phyloP scores from a whole-genome alignment of 2,888 invertebrate species.

The Spodoptera littoralis region DNA sequence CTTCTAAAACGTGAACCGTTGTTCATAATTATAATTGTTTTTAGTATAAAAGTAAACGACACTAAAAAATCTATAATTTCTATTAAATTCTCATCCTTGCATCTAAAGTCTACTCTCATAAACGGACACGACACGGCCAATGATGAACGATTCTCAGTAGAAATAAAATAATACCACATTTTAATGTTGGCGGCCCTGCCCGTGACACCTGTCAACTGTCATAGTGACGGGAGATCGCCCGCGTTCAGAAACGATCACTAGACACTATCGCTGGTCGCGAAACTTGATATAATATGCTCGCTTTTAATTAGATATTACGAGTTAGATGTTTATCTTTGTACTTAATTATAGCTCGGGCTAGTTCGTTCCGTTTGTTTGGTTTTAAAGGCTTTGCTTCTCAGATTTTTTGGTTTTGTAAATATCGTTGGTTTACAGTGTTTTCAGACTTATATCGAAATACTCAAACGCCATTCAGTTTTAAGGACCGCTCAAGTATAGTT shows the following conservation, averaged over 20 bases:
- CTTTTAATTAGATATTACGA: slow-evolving; percentile 72
- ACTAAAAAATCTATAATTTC: too few species aligned
- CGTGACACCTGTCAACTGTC: slow-evolving; percentile 87
- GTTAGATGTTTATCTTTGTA: slow-evolving; percentile 58
- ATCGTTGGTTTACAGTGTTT: not conserved
- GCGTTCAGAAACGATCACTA: slow-evolving; percentile 77
- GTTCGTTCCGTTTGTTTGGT: slow-evolving; percentile 31
- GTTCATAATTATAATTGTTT: too few species aligned
- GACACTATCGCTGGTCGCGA: slow-evolving; percentile 77
- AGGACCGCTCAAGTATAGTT: too few species aligned
- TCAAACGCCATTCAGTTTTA: too few species aligned
- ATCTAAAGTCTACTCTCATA: slow-evolving; percentile 39
- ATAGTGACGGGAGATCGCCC: slow-evolving; percentile 81
- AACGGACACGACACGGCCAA: slow-evolving; percentile 50
- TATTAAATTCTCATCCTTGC: slow-evolving; percentile 17
- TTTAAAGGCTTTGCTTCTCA: slow-evolving; percentile 8
- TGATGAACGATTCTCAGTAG: slow-evolving; percentile 57
- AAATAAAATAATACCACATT: slow-evolving; percentile 57
- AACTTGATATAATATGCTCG: slow-evolving; percentile 80
- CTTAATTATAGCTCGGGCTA: slow-evolving; percentile 43
- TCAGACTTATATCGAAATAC: too few species aligned
- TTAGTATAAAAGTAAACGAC: too few species aligned
- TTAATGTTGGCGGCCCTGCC: slow-evolving; percentile 61
- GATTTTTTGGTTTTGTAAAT: not conserved
- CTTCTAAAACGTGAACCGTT: too few species aligned